Conservation (phyloP, 1,140 invertebrate species). For the Euura lappo region DNA sequence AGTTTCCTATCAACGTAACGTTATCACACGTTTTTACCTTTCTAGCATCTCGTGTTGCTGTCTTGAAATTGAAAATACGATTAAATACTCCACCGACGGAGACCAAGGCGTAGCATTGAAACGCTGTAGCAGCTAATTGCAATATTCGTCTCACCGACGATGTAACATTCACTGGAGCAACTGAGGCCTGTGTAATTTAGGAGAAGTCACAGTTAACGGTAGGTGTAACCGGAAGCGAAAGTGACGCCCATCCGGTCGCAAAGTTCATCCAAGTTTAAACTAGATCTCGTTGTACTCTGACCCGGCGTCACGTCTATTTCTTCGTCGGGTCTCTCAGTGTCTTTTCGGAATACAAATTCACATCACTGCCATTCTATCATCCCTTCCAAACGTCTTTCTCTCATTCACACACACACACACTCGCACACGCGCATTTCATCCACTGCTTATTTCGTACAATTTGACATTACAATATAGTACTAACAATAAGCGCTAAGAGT, state of each 20-base stretch:
- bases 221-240: background rate
- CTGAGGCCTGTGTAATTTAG: background rate
- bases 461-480: background rate
- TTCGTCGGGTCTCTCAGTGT: background rate
- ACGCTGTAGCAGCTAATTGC: background rate
- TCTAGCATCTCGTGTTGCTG: no score
- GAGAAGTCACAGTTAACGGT: background rate
- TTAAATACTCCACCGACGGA: background rate
- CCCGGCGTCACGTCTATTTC: constrained; percentile 2
- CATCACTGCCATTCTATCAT: background rate
- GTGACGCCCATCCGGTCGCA: background rate
- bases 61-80: no score
- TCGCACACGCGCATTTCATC: background rate
- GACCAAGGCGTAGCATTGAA: background rate
- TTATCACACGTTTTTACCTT: no score
- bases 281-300: background rate
- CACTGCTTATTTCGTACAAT: no score
- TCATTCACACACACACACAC: background rate
- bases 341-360: background rate
- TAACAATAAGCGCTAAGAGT: background rate
- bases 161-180: background rate
- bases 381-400: background rate
- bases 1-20: no score
- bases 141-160: background rate
- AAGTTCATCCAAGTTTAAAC: constrained; percentile 6